phyloP scores from a whole-genome alignment of 2,113 vertebrate genomes.

The Bolborhynchus lineola region DNA sequence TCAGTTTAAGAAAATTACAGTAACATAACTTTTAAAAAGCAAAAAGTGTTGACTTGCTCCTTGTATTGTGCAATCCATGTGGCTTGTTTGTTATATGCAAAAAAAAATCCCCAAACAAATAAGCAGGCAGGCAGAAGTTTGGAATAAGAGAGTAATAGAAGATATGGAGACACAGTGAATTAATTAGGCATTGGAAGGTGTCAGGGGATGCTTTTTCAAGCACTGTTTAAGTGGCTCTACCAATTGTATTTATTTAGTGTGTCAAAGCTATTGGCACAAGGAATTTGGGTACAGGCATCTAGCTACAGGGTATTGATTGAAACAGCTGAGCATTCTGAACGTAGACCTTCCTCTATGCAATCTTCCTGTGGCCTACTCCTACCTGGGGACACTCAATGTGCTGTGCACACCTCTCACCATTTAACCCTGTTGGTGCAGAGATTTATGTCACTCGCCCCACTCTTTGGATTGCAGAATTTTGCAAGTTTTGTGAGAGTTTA shows the following conservation, averaged over 20 bases:
- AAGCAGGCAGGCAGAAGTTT: neutral
- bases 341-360: neutral
- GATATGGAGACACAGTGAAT: neutral
- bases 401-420: neutral
- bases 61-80: neutral
- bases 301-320: neutral
- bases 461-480: neutral
- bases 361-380: neutral
- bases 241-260: neutral
- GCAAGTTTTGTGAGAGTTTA: neutral
- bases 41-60: neutral
- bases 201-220: neutral
- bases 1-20: neutral
- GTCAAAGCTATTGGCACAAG: neutral
- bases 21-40: neutral
- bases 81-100: neutral
- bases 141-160: neutral
- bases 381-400: neutral
- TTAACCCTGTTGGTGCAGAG: neutral
- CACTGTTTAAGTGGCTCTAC: neutral
- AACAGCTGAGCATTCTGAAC: neutral
- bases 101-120: neutral
- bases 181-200: neutral
- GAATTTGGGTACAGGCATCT: neutral
- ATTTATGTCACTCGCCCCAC: neutral